A percentile compares a stretch with the other conserved stretches of the same genome.
phyloP scores from a whole-genome alignment of 1,140 invertebrate genomes.

The Brachionus angularis region DNA sequence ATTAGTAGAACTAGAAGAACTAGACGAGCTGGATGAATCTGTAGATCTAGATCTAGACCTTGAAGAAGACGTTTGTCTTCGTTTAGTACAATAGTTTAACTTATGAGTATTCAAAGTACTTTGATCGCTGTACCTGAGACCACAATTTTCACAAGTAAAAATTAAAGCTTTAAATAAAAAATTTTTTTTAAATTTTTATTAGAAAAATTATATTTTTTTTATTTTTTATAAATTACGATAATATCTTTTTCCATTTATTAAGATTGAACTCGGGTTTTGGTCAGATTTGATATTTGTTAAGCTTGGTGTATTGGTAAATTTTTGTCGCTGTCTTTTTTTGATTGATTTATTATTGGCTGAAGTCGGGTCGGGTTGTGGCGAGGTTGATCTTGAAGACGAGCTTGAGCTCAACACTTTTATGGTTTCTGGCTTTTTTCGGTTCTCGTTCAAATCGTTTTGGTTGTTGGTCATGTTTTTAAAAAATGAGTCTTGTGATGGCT shows the following conservation, averaged over 20 bases:
- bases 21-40: neutral
- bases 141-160: constrained; percentile 41
- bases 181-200: no score
- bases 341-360: no score
- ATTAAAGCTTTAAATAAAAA: constrained; percentile 28
- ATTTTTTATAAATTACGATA: constrained; percentile 19
- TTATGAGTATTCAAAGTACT: constrained; percentile 34
- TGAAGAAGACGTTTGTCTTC: neutral
- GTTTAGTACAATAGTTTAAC: constrained; percentile 22
- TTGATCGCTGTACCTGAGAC: constrained; percentile 31
- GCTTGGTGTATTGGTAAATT: neutral
- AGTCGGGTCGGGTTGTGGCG: no score
- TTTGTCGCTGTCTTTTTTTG: neutral
- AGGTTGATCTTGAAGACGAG: no score
- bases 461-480: constrained; percentile 35
- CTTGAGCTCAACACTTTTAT: neutral
- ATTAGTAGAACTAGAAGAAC: neutral
- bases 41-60: neutral
- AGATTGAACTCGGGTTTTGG: constrained; percentile 8
- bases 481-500: neutral
- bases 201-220: neutral
- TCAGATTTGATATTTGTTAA: neutral
- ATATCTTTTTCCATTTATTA: constrained; percentile 25
- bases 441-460: constrained; percentile 4
- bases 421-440: neutral